Evolutionary conservation across 2,113 vertebrate genomes (phyloP).

Genomic region (Tor tambroides): DNA sequence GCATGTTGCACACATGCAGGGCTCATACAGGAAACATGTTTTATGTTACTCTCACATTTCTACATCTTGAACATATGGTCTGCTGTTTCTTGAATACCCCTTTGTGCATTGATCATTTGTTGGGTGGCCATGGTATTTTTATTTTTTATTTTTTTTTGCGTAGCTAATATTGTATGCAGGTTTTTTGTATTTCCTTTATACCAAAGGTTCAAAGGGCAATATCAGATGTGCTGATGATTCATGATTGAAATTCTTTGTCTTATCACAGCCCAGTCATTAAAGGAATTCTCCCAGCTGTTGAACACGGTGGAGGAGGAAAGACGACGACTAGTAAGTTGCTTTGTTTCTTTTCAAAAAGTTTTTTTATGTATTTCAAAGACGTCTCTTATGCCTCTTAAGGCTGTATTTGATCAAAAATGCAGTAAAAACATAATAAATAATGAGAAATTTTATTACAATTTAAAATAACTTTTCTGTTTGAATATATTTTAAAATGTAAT

Average conservation of each 20-base stretch:
- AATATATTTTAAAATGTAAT: not conserved
- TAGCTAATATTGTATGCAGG: not conserved
- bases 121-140: conserved; percentile 37
- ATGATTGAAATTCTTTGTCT: conserved; percentile 41
- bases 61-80: conserved; percentile 33
- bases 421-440: not conserved
- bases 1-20: not conserved
- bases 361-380: too few relatives aligned
- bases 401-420: not conserved
- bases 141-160: not conserved
- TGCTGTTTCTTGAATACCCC: conserved; percentile 33
- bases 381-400: not conserved
- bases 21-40: conserved; percentile 34
- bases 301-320: conserved; percentile 97
- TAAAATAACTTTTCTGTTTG: not conserved
- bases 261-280: conserved; percentile 90
- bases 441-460: not conserved
- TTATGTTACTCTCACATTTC: conserved; percentile 29
- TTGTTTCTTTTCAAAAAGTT: not conserved
- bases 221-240: conserved; percentile 4
- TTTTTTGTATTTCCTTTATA: conserved; percentile 1
- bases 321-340: conserved; percentile 87
- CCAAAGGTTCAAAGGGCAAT: not conserved
- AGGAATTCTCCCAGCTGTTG: conserved; percentile 95
- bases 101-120: conserved; percentile 29